Evolutionary conservation across 1,140 invertebrate species (phyloP), one percentile per base, ranked within the genome.

Genomic region (Centruroides sculpturatus): DNA sequence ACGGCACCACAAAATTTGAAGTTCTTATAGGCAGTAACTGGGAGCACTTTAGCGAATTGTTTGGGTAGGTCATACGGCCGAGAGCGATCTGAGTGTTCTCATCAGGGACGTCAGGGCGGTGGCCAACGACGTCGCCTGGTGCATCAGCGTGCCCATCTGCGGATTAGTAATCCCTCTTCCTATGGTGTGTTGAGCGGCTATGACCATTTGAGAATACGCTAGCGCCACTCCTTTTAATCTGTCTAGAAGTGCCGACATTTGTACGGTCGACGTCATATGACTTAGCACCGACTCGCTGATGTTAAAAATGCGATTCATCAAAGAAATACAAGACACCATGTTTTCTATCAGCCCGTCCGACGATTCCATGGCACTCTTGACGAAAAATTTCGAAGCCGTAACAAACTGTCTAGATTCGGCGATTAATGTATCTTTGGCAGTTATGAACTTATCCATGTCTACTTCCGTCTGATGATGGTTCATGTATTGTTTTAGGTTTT

Each of bases 351-450:
- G 75, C 63, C 77, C 77, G 4, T 78, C 78, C 57, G 74, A 70
- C 9, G 73, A 71, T 59, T 84, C 79, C 0, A 84, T 87, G 69
- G 87, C 82, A 55, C 84, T 82, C 54, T 87, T 85, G 11, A 92
- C 88, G 62, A 93, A 77, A 49, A 85, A 75, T 66, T 92, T 88
- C 8, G 87, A 89, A 36, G 87, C 83, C 0, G 85, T 87, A 48
- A 92, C 87, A 67, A 92, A 80, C 9, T 85, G 82, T 56, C 88
- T 77, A 0, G 87, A 85, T 71, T 89, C 85, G 46, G 81, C 77
- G 0, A 85, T 85, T n/a, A 92, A 73, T 66, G 84, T 81, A 62
- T 88, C 86, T 69, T 84, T 82, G 5, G 85, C 84, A 11, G 84
- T 60, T 8, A 35, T 57, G 12, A 60, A 61, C 34, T 69, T 68